These are phyloP conservation scores for Neogobius melanostomus DNA, from an alignment of 2,113 vertebrate genomes.

Conservation along the genomic window DNA sequence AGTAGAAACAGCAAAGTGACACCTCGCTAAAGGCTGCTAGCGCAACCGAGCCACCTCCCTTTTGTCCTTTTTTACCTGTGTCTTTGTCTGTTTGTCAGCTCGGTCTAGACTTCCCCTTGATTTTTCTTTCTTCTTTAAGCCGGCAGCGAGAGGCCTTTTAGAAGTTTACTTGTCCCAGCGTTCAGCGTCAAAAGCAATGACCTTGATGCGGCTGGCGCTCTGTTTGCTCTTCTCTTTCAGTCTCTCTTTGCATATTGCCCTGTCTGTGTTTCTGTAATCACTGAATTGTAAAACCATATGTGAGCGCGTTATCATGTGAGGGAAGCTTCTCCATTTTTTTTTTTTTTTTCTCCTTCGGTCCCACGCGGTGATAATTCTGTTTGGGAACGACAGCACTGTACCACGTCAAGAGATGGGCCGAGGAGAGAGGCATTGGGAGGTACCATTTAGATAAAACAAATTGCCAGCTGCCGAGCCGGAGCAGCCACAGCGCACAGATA, in stretches of 20 bases:
- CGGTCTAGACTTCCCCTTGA: slow-evolving; percentile 21
- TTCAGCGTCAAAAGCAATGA: slow-evolving; percentile 45
- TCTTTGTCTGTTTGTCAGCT: slow-evolving; percentile 42
- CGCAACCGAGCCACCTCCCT: slow-evolving; percentile 26
- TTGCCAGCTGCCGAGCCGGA: slow-evolving; percentile 72
- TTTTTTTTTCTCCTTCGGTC: slow-evolving; percentile 15
- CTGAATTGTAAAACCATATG: slow-evolving; percentile 70
- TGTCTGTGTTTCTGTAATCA: slow-evolving; percentile 54
- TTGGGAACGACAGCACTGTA: slow-evolving; percentile 69
- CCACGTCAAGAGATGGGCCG: slow-evolving; percentile 69
- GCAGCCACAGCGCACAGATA: slow-evolving; percentile 59
- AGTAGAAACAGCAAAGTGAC: slow-evolving; percentile 64
- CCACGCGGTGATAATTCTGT: slow-evolving; percentile 73
- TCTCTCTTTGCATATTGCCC: slow-evolving; percentile 47
- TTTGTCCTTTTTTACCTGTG: slow-evolving; percentile 35
- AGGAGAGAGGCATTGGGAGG: slow-evolving; percentile 66
- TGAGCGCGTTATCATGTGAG: slow-evolving; percentile 47
- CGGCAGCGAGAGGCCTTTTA: slow-evolving; percentile 31
- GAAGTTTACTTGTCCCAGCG: slow-evolving; percentile 55
- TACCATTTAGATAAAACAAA: slow-evolving; percentile 82
- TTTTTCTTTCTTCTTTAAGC: slow-evolving; percentile 31
- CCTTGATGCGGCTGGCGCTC: slow-evolving; percentile 54
- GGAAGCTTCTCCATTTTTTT: slow-evolving; percentile 39
- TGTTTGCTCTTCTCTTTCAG: slow-evolving; percentile 23
- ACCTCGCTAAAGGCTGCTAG: slow-evolving; percentile 56